Base-by-base conservation (phyloP, 1,140 invertebrate species). In the Latrodectus geometricus region DNA sequence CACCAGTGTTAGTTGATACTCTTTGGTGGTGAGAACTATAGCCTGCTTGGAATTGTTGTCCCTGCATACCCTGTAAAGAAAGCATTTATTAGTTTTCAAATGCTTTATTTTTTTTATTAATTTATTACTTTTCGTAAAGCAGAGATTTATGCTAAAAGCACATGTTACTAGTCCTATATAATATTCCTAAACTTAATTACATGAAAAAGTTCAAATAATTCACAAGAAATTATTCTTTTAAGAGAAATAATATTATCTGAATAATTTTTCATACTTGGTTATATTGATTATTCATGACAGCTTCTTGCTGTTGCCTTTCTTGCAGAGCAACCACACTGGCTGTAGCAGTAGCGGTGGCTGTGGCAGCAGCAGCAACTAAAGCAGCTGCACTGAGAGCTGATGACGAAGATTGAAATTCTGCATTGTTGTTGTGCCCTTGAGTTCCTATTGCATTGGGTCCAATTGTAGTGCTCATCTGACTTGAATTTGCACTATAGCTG, bases 311-410 rank as follows among this genome's bases (percentile, higher is more conserved):
- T 91, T 94, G 93, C 89, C 94, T 93, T 90, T 95, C 94, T 90
- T 95, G 94, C 86, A 94, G 92, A 86, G 94, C 94, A 83, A 95
- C 94, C 90, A 95, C 94, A 90, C 93, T 95, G 76, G 95, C 95
- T 86, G 95, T 95, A 88, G 94, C 94, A 84, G 94, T 95, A 76
- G 94, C 94, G 83, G 94, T 95, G 87, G 94, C 94, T 49, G 92
- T 94, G 70, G 92, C 92, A 48, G 87, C 87, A 35, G 94, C 94
- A 88, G 94, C 93, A 88, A 95, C 94, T 91, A 94, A 93, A 72
- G 94, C 94, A 88, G 94, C 94, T 81, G 94, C 92, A 89, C 93
- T 93, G 88, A 95, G 91, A 88, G 94, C 93, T 87, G 90, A 90
- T 68, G 92, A 91, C 49, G 90, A 90, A 49, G 90, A 89, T 81